A percentile compares a stretch with the other conserved stretches of the same genome.
Conservation (phyloP, 2,797 vertebrate genomes). For the Acestrorhynchus altus region DNA sequence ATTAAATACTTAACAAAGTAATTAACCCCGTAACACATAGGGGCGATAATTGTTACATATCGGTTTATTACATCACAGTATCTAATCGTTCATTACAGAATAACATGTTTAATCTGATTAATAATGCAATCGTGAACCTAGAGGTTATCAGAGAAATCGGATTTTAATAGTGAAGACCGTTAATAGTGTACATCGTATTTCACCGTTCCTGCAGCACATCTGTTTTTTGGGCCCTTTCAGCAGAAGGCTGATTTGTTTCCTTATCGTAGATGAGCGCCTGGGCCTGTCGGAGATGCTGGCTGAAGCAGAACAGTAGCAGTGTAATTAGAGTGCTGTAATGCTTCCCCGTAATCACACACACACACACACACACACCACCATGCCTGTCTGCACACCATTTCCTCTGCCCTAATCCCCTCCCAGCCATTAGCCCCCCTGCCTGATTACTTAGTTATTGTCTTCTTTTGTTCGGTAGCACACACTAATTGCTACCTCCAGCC, state of each 20-base stretch:
- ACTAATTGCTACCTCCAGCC: constrained; percentile 17
- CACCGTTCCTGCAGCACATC: constrained; percentile 4
- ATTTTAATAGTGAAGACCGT: no score
- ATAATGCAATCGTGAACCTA: no score
- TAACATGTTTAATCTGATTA: no score
- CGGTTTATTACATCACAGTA: no score
- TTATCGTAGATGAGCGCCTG: constrained; percentile 28
- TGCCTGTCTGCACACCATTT: constrained; percentile 12
- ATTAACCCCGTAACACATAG: no score
- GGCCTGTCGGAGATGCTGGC: constrained; percentile 9
- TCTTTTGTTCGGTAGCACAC: constrained; percentile 24
- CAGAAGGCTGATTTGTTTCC: background rate
- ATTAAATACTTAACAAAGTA: no score
- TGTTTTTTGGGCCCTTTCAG: background rate
- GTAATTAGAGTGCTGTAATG: constrained; percentile 52
- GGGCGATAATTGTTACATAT: no score
- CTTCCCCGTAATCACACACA: constrained; percentile 41
- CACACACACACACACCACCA: background rate
- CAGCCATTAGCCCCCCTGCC: constrained; percentile 21
- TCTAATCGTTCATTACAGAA: no score
- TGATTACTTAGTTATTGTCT: constrained; percentile 42
- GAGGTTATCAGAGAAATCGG: no score
- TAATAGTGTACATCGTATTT: no score
- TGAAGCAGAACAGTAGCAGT: constrained; percentile 5
- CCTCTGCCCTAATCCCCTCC: constrained; percentile 26